Evolutionary conservation across 2,113 vertebrate genomes (phyloP).

Genomic region (Coryphaenoides rupestris): DNA sequence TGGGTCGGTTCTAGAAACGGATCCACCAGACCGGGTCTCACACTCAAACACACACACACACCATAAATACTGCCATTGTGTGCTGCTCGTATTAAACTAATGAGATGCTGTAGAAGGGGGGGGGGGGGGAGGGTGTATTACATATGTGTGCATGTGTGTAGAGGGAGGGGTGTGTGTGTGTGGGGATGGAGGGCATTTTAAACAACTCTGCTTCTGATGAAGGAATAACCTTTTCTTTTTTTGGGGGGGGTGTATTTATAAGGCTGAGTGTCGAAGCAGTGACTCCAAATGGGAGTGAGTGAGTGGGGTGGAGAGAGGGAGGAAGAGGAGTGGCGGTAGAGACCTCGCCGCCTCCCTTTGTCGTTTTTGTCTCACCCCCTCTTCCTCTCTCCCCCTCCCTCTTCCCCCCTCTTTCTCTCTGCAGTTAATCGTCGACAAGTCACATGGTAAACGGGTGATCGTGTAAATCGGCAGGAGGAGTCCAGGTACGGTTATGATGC

Average conservation of each 20-base stretch:
- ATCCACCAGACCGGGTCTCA: no score
- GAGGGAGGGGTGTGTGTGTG: no score
- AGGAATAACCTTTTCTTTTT: conserved; percentile 17
- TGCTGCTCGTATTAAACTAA: no score
- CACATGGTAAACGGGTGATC: conserved; percentile 49
- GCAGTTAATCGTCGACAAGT: not conserved
- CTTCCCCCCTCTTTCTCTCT: not conserved
- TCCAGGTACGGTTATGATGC: conserved; percentile 15
- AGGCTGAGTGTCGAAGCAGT: conserved; percentile 33
- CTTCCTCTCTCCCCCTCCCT: not conserved
- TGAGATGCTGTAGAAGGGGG: not conserved
- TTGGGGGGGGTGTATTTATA: no score
- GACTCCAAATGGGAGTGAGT: conserved; percentile 39
- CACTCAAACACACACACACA: no score
- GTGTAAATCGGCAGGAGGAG: conserved; percentile 12
- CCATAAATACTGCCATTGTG: no score
- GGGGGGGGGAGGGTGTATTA: not conserved
- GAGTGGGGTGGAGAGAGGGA: no score
- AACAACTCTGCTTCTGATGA: no score
- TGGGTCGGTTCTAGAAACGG: no score
- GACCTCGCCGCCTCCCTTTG: conserved; percentile 13
- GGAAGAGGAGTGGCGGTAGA: conserved; percentile 10
- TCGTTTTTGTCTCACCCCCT: conserved; percentile 25
- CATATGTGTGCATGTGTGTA: no score
- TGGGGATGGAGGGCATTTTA: not conserved